Base-by-base conservation (phyloP, 2,888 invertebrate genomes). In the Macrophya annulata region DNA sequence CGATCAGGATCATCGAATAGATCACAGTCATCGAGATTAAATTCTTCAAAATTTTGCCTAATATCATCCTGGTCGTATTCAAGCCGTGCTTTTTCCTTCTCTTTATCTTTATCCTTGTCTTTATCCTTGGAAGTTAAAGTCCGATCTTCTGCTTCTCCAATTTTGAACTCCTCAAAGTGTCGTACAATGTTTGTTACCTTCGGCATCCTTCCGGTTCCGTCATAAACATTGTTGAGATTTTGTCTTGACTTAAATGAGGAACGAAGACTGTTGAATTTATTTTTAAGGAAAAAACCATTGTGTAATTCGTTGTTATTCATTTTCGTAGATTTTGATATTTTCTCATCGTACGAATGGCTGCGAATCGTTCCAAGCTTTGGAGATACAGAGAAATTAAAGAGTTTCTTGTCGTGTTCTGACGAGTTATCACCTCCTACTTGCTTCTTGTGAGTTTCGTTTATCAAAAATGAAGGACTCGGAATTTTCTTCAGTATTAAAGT, bases 21-120 rank as follows among this genome's bases (percentile, higher is more conserved):
- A 92, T 97, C 96, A 92, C 95, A 95, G 85, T 97, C 97, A 91
- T 97, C 97, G 89, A 97, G 94, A 91, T 96, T 96, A 92, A 97
- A 97, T 91, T 97, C 97, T 91, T 97, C 97, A 90, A 97, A 97
- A 93, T 97, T 97, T 92, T 97, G 96, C 87, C 96, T 95, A 90
- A 97, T 94, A 91, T 96, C 96, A 89, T 95, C 95, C 59, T 92
- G 87, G 15, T 91, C 89, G 62, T 90, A 89, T 9, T 92, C 91
- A 12, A 86, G 17, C 5, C 86, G 89, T 48, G 89, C 87, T 25
- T 86, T 86, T n/a, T 92, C 90, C 62, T 89, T 90, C 31, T 89
- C 88, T 59, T 88, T 89, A n/a, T 87, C 88, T 10, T 86, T 86
- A 9, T 87, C 87, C 62, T 85, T 86, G 43, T 86, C 86, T 51